Evolutionary conservation across 2,797 vertebrate species (phyloP).

Genomic region (Eleutherodactylus coqui): DNA sequence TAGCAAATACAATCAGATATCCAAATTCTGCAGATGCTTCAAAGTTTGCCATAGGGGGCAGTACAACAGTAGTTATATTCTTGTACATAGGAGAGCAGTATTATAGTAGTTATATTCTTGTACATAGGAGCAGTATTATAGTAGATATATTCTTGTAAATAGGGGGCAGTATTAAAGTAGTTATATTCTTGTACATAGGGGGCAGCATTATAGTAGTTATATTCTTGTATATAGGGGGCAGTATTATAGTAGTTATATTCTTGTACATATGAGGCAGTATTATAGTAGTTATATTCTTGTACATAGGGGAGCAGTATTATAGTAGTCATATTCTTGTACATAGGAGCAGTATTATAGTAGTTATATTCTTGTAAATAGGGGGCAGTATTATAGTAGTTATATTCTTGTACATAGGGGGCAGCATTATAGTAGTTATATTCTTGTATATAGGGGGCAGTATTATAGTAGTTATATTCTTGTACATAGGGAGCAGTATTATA

Average conservation of each 20-base stretch:
- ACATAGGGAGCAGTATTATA: slow-evolving; percentile 4
- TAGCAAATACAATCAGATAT: neutral
- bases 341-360: slow-evolving; percentile 11
- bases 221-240: neutral
- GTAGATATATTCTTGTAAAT: slow-evolving; percentile 11
- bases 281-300: slow-evolving; percentile 17
- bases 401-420: slow-evolving; percentile 12
- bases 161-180: slow-evolving; percentile 9
- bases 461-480: neutral
- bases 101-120: slow-evolving; percentile 24
- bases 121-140: slow-evolving; percentile 7
- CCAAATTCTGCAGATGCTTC: neutral
- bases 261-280: neutral
- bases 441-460: neutral
- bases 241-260: slow-evolving; percentile 18
- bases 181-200: slow-evolving; percentile 9
- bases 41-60: no score
- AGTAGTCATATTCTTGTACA: slow-evolving; percentile 27
- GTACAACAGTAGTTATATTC: neutral
- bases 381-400: slow-evolving; percentile 20
- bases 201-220: slow-evolving; percentile 7
- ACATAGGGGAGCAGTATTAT: slow-evolving; percentile 2
- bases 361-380: neutral
- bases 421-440: slow-evolving; percentile 13
- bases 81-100: neutral